Base-by-base conservation (phyloP, 92 coral and sea anemone genomes). In the Parazoanthus darwini region DNA sequence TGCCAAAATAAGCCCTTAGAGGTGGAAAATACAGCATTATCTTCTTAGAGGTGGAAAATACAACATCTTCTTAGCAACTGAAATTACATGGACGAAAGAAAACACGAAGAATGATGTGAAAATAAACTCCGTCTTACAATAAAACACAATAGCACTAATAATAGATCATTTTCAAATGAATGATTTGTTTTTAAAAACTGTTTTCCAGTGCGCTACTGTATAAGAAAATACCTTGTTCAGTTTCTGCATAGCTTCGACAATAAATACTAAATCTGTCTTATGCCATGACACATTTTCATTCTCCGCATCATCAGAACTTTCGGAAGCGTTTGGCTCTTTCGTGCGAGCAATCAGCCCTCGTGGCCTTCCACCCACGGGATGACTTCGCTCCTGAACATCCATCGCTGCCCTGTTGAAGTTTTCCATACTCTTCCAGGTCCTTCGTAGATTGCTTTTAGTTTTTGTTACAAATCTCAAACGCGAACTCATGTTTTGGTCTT, bases 371-470 rank as follows among this genome's bases (percentile, higher is more conserved):
- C 59, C 6, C 66, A 67, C 44, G 8, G 87, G 80, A 58, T 89
- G 90, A 63, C 88, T 88, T 29, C 59, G 86, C 67, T 95, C 98
- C 68, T 95, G 98, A 2, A 93, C 89, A 25, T 95, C 96, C 96
- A 95, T 95, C 3, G 94, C 93, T 9, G 91, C 79, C 80, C 89
- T 91, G 94, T 95, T 95, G 51, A 90, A 81, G 74, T 95, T 95
- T 80, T 93, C 98, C 90, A 95, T 90, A 38, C 98, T 95, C 85
- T 92, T 95, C 93, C 98, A 94, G 10, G 94, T 90, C 81, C 98
- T 88, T 37, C 96, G 88, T 14, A 86, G 88, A 48, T 85, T 90
- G 78, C 86, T 83, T 35, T 66, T 81, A 26, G 73, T 80, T 67
- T 7, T 70, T 42, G 87, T 42, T 2, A 73, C 23, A 68, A 68